These are phyloP conservation scores for Candoia aspera DNA, from an alignment of 2,113 vertebrate species.

Conservation along the genomic window DNA sequence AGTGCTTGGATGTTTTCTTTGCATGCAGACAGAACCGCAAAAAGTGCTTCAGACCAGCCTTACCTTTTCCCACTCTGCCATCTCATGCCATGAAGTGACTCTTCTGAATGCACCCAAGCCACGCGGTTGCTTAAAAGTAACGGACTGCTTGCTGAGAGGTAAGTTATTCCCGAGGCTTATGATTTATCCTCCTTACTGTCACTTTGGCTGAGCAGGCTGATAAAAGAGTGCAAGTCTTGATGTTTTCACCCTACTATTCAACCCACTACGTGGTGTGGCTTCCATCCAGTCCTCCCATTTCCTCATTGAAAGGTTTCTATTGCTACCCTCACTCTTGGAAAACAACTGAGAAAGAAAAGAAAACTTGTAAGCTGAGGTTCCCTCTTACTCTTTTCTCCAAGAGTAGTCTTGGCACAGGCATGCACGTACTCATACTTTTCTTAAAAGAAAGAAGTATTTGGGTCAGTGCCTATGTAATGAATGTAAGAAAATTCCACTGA, in stretches of 20 bases:
- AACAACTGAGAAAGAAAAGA: background rate
- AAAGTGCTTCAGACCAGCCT: conserved; percentile 11
- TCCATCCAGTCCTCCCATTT: background rate
- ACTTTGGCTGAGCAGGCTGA: background rate
- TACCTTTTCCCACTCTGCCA: background rate
- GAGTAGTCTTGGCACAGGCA: background rate
- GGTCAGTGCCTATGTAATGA: background rate
- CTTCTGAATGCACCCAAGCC: conserved; percentile 38
- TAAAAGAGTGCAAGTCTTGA: background rate
- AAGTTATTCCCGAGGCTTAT: background rate
- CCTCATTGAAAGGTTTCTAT: background rate
- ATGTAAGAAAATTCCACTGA: background rate
- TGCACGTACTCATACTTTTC: background rate
- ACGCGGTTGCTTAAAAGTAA: background rate
- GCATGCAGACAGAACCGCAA: conserved; percentile 2
- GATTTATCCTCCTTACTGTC: background rate
- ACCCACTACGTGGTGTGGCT: background rate
- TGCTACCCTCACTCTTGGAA: background rate
- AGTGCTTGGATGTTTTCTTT: conserved; percentile 11
- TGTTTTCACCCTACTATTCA: background rate
- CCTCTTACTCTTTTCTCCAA: background rate
- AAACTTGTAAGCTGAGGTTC: background rate
- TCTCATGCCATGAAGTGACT: conserved; percentile 1
- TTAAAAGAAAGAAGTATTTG: background rate
- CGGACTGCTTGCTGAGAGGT: conserved; percentile 14